These are phyloP conservation scores for Limnephilus marmoratus DNA, from an alignment of 2,888 invertebrate genomes.

Conservation along the genomic window DNA sequence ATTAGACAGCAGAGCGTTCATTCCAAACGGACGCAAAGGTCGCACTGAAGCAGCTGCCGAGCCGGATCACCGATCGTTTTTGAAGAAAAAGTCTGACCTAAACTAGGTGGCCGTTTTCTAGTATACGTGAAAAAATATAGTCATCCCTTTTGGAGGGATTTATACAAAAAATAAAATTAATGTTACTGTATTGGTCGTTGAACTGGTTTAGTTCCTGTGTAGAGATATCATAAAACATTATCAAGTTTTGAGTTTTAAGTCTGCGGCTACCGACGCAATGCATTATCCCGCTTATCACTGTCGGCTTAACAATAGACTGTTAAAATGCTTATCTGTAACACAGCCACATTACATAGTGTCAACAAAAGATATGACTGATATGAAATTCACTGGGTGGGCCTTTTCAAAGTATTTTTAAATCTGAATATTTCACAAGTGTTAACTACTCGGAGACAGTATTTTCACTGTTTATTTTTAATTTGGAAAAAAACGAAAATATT, in stretches of 20 bases:
- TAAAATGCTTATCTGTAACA: not conserved
- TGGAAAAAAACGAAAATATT: too few relatives aligned
- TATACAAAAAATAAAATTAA: not conserved
- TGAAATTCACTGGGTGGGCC: not conserved
- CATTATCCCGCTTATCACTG: not conserved
- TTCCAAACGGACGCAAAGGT: too few relatives aligned
- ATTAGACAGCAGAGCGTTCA: too few relatives aligned
- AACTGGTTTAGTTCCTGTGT: not conserved
- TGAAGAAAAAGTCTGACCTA: too few relatives aligned
- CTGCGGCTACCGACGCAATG: not conserved
- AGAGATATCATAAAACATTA: not conserved
- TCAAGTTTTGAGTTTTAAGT: not conserved
- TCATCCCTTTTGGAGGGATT: too few relatives aligned
- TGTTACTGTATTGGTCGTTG: not conserved
- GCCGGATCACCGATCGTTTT: too few relatives aligned
- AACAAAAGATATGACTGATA: not conserved
- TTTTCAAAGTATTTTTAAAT: not conserved
- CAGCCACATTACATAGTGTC: not conserved
- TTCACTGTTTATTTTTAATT: too few relatives aligned
- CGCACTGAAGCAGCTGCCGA: too few relatives aligned
- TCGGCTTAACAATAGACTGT: not conserved
- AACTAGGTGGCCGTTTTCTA: too few relatives aligned
- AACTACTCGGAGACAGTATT: too few relatives aligned
- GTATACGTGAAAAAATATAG: too few relatives aligned
- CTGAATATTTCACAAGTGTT: too few relatives aligned